These are phyloP conservation scores for Drosophila bocki DNA, from an alignment of 1,140 invertebrate species.

Conservation along the genomic window DNA sequence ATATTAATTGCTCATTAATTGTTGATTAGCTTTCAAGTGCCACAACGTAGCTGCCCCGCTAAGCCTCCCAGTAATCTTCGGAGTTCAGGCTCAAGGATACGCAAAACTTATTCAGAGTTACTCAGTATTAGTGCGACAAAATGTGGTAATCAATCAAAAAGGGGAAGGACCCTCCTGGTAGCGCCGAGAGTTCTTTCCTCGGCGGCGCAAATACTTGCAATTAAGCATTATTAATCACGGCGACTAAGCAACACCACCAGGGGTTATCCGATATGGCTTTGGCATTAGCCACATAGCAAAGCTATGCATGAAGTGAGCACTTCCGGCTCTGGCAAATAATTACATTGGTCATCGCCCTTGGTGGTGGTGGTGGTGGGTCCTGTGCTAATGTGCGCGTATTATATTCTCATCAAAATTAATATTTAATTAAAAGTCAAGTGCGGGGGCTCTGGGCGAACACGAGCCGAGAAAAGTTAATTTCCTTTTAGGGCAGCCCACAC, in stretches of 20 bases:
- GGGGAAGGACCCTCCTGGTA: slow-evolving; percentile 12
- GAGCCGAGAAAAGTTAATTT: slow-evolving; percentile 31
- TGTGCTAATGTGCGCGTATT: slow-evolving; percentile 68
- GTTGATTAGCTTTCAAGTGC: slow-evolving; percentile 76
- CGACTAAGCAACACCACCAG: slow-evolving; percentile 59
- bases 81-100: slow-evolving; percentile 62
- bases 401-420: slow-evolving; percentile 78
- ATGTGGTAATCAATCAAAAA: slow-evolving; percentile 81
- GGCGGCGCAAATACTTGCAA: slow-evolving; percentile 73
- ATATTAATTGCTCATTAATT: slow-evolving; percentile 84
- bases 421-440: slow-evolving; percentile 76
- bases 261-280: slow-evolving; percentile 23
- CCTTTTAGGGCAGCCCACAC: not conserved
- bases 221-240: slow-evolving; percentile 83
- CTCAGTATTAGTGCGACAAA: slow-evolving; percentile 73
- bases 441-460: slow-evolving; percentile 15
- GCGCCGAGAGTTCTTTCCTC: slow-evolving; percentile 30
- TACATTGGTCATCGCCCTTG: slow-evolving; percentile 73
- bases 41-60: slow-evolving; percentile 28
- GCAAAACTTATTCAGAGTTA: slow-evolving; percentile 60
- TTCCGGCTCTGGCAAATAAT: slow-evolving; percentile 72
- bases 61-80: slow-evolving; percentile 50
- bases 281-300: slow-evolving; percentile 5
- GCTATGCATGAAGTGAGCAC: slow-evolving; percentile 57
- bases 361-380: slow-evolving; percentile 34